Percentiles rank a stretch among this genome's conserved stretches.
Conservation (phyloP, 2,888 invertebrate genomes). For the Drosophila prolongata region DNA sequence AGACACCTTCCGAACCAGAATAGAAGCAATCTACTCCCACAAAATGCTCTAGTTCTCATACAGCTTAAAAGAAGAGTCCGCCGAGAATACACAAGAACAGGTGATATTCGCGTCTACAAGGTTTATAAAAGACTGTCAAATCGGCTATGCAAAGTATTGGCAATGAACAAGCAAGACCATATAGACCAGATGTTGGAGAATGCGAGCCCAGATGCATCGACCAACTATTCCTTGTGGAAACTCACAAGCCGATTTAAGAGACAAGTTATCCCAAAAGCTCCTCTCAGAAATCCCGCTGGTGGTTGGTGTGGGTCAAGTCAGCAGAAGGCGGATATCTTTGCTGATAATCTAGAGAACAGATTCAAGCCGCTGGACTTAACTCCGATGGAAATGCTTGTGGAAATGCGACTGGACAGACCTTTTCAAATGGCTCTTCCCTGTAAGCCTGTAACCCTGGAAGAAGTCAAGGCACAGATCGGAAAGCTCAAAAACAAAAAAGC, state of each 20-base stretch:
- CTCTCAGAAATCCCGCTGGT: neutral
- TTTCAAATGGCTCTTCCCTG: constrained; percentile 3
- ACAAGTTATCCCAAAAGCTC: neutral
- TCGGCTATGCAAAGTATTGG: too few relatives aligned
- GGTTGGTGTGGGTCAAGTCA: neutral
- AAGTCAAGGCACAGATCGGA: neutral
- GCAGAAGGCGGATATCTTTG: neutral
- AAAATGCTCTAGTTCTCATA: constrained; percentile 1
- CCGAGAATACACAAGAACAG: too few relatives aligned
- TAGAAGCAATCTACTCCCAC: constrained; percentile 2
- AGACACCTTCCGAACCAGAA: neutral
- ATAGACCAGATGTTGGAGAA: too few relatives aligned
- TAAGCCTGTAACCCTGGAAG: constrained; percentile 1
- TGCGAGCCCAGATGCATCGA: too few relatives aligned
- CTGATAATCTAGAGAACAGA: neutral
- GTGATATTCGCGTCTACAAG: too few relatives aligned
- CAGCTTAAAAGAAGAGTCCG: neutral
- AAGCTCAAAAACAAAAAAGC: constrained; percentile 7
- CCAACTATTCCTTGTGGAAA: too few relatives aligned
- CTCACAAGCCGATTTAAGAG: neutral
- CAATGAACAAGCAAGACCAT: too few relatives aligned
- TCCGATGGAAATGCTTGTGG: constrained; percentile 1
- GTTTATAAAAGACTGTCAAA: too few relatives aligned
- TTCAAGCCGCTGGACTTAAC: neutral
- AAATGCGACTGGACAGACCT: neutral